These are phyloP conservation scores for Petromus typicus DNA, from an alignment of 2,113 vertebrate genomes.

Conservation along the genomic window DNA sequence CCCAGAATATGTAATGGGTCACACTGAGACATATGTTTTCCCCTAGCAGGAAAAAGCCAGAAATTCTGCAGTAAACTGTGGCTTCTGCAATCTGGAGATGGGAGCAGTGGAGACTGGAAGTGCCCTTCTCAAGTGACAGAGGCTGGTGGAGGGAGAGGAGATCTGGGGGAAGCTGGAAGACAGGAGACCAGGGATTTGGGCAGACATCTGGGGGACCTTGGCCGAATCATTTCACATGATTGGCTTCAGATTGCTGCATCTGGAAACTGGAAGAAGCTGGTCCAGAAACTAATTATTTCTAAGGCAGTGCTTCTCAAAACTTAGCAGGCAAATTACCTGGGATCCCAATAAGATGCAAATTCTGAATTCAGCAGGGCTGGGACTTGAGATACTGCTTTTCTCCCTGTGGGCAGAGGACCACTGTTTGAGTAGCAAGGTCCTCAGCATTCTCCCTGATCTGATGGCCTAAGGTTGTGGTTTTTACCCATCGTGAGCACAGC, in stretches of 20 bases:
- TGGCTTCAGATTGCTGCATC: neutral
- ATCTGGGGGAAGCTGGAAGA: neutral
- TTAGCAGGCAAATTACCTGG: neutral
- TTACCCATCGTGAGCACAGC: neutral
- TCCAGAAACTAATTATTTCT: constrained; percentile 37
- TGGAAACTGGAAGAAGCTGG: neutral
- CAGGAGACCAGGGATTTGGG: neutral
- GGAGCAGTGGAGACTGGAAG: neutral
- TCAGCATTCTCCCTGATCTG: neutral
- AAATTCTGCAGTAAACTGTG: constrained; percentile 56
- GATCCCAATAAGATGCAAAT: neutral
- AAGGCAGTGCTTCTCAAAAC: neutral
- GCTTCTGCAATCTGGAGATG: constrained; percentile 30
- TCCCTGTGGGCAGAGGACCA: neutral
- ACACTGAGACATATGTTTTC: constrained; percentile 72
- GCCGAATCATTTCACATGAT: neutral
- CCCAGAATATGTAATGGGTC: constrained; percentile 83
- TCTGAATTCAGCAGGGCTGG: neutral
- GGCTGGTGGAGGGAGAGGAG: neutral
- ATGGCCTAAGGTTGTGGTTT: neutral
- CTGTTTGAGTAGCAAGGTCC: neutral
- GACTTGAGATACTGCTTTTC: neutral
- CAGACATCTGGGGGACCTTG: neutral
- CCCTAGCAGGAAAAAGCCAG: constrained; percentile 74
- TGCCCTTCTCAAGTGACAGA: neutral